Base-by-base conservation (phyloP, 2,113 vertebrate genomes). In the Tachycineta bicolor region DNA sequence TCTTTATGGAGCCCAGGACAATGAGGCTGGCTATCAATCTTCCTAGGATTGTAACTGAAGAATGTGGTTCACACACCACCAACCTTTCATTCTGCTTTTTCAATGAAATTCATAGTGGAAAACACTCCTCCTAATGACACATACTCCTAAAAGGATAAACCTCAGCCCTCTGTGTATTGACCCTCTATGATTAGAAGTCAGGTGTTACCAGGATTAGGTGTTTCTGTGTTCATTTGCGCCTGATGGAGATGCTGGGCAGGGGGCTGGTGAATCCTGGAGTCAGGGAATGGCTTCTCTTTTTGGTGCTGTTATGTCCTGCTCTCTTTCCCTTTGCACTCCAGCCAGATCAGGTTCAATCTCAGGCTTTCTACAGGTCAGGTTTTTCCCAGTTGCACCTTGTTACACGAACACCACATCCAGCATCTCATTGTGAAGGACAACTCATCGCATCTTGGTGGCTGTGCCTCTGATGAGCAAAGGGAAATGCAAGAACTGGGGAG, bases 1-100 rank as follows among this genome's bases (percentile, higher is more conserved):
- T 93, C 86, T 94, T 96, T 78, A 73, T 93, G 85, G 86, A 96
- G 83, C 90, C 73, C 62, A 65, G 83, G 70, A 90, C 83, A 82
- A 93, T 75, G 68, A 90, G 37, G 20, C 23, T 56, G 37, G 37
- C 85, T 90, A 90, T 97, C 89, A 86, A 33, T 96, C 92, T 90
- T 96, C 31, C 64, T 25, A 14, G 22, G 22, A 20, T 29, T 86
- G 44, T 83, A 90, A 88, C 43, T 60, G 47, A 65, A 95, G 60
- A 81, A 89, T 82, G 81, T 82, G 88, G 31, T 64, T 94, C 7
- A 11, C 39, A 83, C 18, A 11, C 47, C 86, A 49, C 46, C 43
- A 77, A 33, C 5, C 21, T 88, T 90, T 82, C 34, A 75, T 67
- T 81, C 59, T 94, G 33, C 22, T 77, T 86, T 93, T 78, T n/a